Evolutionary conservation across 2,797 vertebrate genomes (phyloP).

Genomic region (Gymnothorax reevesii): DNA sequence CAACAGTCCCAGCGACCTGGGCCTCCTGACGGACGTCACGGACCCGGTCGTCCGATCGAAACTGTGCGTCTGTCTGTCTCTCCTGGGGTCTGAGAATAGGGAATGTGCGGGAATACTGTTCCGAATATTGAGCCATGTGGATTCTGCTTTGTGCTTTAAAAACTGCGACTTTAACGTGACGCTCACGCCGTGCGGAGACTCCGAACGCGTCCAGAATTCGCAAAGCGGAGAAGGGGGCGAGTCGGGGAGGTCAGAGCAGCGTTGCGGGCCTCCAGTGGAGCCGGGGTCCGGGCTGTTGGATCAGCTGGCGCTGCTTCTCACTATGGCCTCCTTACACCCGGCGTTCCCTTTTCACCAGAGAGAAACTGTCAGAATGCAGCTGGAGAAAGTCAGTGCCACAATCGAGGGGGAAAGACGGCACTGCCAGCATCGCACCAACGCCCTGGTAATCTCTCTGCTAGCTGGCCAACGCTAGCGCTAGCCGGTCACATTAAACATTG

Average conservation of each 20-base stretch:
- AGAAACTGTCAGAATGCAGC: conserved; percentile 80
- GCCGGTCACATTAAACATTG: not conserved
- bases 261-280: conserved; percentile 51
- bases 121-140: conserved; percentile 82
- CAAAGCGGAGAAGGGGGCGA: conserved; percentile 50
- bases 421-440: conserved; percentile 39
- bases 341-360: conserved; percentile 93
- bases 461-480: not conserved
- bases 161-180: conserved; percentile 59
- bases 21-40: conserved; percentile 73
- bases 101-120: conserved; percentile 88
- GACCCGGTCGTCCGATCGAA: conserved; percentile 84
- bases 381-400: conserved; percentile 76
- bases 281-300: conserved; percentile 71
- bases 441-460: conserved; percentile 59
- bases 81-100: conserved; percentile 89
- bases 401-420: conserved; percentile 57
- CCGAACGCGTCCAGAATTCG: conserved; percentile 38
- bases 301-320: conserved; percentile 87
- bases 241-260: conserved; percentile 50
- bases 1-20: conserved; percentile 70
- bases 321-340: conserved; percentile 91
- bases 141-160: conserved; percentile 70
- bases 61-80: conserved; percentile 86
- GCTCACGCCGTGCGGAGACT: conserved; percentile 51